Percentiles rank a stretch among this genome's conserved stretches.
Evolutionary conservation across 1,140 invertebrate genomes (phyloP).

Genomic region (Drosophila arawakana): DNA sequence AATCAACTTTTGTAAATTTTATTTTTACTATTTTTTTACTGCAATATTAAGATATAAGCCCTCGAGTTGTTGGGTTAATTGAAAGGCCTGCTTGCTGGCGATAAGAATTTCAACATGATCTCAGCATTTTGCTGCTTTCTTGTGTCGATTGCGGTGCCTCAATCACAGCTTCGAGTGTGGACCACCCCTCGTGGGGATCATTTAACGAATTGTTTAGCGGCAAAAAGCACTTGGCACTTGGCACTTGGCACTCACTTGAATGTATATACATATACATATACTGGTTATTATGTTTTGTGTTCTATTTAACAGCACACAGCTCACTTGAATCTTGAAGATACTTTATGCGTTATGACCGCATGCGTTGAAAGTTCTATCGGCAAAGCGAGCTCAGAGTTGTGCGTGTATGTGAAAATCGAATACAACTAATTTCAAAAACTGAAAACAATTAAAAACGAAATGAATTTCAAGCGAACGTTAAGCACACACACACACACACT

Average conservation of each 20-base stretch:
- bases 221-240: conserved; percentile 30
- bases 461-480: conserved; percentile 56
- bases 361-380: conserved; percentile 20
- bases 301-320: conserved; percentile 15
- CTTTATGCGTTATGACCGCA: conserved; percentile 24
- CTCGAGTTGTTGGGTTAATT: conserved; percentile 54
- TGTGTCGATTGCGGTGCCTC: conserved; percentile 4
- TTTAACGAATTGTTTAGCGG: conserved; percentile 38
- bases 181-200: conserved; percentile 30
- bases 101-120: conserved; percentile 46
- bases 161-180: conserved; percentile 21
- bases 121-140: conserved; percentile 5
- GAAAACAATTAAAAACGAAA: conserved; percentile 81
- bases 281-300: not conserved
- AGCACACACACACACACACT: conserved; percentile 31
- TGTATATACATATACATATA: not conserved
- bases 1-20: not conserved
- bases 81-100: conserved; percentile 55
- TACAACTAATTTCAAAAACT: conserved; percentile 80
- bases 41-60: conserved; percentile 17
- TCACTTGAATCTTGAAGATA: conserved; percentile 18
- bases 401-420: conserved; percentile 75
- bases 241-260: conserved; percentile 36
- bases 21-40: no score
- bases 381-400: conserved; percentile 52